Evolutionary conservation across 2,797 vertebrate genomes (phyloP), one percentile per base, ranked within the genome.

Genomic region (Tachyglossus aculeatus): DNA sequence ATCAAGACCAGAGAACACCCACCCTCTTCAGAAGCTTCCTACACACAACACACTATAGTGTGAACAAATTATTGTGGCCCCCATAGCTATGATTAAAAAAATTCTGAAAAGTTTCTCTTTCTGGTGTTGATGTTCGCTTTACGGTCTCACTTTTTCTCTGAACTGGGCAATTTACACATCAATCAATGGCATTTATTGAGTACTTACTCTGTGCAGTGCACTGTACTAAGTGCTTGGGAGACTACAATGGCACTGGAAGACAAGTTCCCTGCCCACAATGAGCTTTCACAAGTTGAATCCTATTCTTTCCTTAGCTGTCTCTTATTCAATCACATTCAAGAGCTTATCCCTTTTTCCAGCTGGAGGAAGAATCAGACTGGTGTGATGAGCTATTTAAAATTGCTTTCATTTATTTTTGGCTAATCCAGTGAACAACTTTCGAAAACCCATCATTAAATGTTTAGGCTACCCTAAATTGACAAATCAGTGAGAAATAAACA

Each of bases 41-140:
- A 12, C 24, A 22, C 0, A 0, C 25, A 5, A n/a, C 0, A 0
- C 25, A 5, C n/a, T 2, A 14, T 6, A 34, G 24, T 1, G 50
- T 24, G 37, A 2, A 52, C 2, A 5, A 41, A 19, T 25, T n/a
- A 14, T 29, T 14, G 3, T 1, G 2, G 36, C 1, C 27, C 38
- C 5, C 5, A 2, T 1, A 32, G 15, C 71, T 15, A 0, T 2
- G n/a, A 47, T 18, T 44, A 19, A 3, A 29, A 32, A 5, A 53
- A n/a, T 16, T 18, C 7, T 9, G 13, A 4, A 3, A 31, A 3
- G 0, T 8, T 8, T 45, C 45, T 0, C 13, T 0, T 0, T 12
- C 4, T 9, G 1, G n/a, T 2, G 22, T 3, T 27, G 11, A 1
- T 13, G 1, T 7, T 19, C 2, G 10, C 38, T 18, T n/a, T 44